Conservation (phyloP, 2,888 invertebrate species). For the Macrosiphum euphorbiae region DNA sequence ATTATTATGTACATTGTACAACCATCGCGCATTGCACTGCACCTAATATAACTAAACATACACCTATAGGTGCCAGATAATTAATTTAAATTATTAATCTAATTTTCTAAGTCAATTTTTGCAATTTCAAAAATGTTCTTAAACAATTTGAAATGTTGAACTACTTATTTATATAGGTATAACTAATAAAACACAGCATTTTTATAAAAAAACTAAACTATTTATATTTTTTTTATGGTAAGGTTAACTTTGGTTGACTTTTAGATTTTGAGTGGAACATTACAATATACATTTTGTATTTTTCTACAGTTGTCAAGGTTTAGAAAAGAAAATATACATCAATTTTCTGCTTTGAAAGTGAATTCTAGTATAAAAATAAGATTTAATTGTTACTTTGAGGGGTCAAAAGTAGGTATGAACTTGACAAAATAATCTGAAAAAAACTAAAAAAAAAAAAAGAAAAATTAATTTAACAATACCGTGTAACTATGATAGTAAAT, state of each 20-base stretch:
- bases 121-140: background rate
- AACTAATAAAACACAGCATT: background rate
- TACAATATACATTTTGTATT: background rate
- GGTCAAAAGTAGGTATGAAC: background rate
- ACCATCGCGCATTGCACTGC: background rate
- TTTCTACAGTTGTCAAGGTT: background rate
- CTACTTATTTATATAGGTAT: background rate
- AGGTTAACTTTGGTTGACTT: background rate
- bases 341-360: background rate
- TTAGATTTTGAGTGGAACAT: background rate
- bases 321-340: background rate
- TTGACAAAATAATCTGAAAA: background rate
- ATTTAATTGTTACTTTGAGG: background rate
- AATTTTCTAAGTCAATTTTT: background rate
- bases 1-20: background rate
- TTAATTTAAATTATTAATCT: background rate
- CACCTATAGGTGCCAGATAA: too few relatives aligned
- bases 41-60: background rate
- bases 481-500: background rate
- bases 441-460: background rate
- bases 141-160: background rate
- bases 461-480: background rate
- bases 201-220: background rate
- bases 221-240: background rate
- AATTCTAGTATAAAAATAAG: background rate